Base-by-base conservation (phyloP, 1,140 invertebrate genomes). In the Drosophila murphyi region DNA sequence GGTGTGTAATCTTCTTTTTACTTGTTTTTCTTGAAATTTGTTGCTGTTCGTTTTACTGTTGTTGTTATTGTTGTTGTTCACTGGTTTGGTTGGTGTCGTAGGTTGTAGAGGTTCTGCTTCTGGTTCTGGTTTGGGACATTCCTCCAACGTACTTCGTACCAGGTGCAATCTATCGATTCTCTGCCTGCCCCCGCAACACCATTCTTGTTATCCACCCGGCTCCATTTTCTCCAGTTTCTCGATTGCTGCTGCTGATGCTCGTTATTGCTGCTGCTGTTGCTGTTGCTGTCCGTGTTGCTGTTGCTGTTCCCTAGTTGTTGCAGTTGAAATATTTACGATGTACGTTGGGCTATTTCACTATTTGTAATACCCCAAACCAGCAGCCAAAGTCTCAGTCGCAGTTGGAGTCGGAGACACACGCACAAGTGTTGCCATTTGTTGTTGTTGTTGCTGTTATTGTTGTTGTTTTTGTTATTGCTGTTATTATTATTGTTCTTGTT, bases 241-340 rank as follows among this genome's bases (percentile, higher is more conserved):
- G 34, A 31, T 28, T 60, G 29, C 43, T 55, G 48, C 59, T 87
- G 75, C 85, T 85, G 47, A 43, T 43, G 54, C 43, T 50, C 87
- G 82, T 78, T 69, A 70, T 73, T 82, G 82, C 78, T 82, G 35
- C n/a, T 60, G 29, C 78, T 82, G 35, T 28, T 60, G 29, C 43
- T 55, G 48, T 55, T 87, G 78, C 74, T 72, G 74, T 71, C 79
- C 69, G 59, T 71, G 54, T 56, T 70, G 60, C 47, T 64, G 41
- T 55, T 67, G 47, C 63, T 72, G 67, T 57, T 85, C 69, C 69
- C 77, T 77, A 80, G 85, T 89, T 88, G 85, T 88, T 88, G 85
- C 85, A 88, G 80, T 89, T 88, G 85, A 88, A 88, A 88, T 88
- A 89, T 88, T 88, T 88, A 89, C 85, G 85, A 89, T 80, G 80